These are phyloP conservation scores for Sebastes variabilis DNA, from an alignment of 2,797 vertebrate species.

Conservation along the genomic window DNA sequence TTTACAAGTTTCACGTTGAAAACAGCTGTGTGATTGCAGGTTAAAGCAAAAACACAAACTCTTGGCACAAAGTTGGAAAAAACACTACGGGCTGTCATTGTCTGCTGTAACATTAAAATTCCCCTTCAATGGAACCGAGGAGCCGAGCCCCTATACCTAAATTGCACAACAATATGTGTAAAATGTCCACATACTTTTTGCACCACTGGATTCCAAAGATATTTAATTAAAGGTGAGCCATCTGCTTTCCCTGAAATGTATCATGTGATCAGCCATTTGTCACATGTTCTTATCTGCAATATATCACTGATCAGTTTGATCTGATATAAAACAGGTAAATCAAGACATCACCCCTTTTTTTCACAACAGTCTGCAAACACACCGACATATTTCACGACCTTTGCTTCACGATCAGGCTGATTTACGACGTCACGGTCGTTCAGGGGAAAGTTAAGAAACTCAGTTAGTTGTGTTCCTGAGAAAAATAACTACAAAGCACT, in stretches of 20 bases:
- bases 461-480: background rate
- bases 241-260: background rate
- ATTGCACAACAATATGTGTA: background rate
- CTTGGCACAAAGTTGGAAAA: background rate
- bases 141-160: background rate
- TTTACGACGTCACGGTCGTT: too few species aligned
- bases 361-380: too few species aligned
- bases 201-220: background rate
- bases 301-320: too few species aligned
- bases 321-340: too few species aligned
- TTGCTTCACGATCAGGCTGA: too few species aligned
- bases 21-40: too few species aligned
- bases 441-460: too few species aligned
- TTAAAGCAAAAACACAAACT: too few species aligned
- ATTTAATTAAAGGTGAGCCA: background rate
- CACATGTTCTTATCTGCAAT: background rate
- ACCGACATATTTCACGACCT: too few species aligned
- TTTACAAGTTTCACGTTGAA: too few species aligned
- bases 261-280: background rate
- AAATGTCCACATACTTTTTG: background rate
- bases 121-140: background rate
- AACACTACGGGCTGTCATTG: background rate
- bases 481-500: background rate
- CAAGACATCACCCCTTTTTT: too few species aligned
- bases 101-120: background rate